Evolutionary conservation across 1,140 invertebrate species (phyloP).

Genomic region (Melitaea cinxia): DNA sequence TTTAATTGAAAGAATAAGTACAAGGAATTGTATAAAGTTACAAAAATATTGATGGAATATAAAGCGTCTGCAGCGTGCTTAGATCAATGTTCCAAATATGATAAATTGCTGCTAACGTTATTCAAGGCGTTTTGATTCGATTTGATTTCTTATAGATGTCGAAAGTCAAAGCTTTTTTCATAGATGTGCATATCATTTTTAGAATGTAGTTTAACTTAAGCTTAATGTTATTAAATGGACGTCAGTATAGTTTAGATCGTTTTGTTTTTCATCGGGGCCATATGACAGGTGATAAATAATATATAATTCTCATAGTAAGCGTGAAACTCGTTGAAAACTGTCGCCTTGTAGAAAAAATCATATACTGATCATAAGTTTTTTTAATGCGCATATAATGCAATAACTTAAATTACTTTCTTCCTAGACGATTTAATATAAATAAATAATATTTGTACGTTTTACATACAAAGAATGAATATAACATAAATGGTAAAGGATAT

Average conservation of each 20-base stretch:
- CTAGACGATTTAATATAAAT: too few species aligned
- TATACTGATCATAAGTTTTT: too few species aligned
- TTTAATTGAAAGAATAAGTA: neutral
- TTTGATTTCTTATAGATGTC: neutral
- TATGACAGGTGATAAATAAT: slow-evolving; percentile 49
- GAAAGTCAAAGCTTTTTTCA: slow-evolving; percentile 15
- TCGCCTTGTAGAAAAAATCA: too few species aligned
- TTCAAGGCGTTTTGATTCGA: slow-evolving; percentile 18
- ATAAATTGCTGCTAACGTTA: slow-evolving; percentile 14
- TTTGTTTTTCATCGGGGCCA: slow-evolving; percentile 51
- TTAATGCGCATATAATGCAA: too few species aligned
- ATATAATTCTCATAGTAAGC: neutral
- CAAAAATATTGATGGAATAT: neutral
- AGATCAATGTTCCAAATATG: slow-evolving; percentile 8
- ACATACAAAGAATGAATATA: too few species aligned
- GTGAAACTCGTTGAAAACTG: too few species aligned
- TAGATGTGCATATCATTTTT: slow-evolving; percentile 52
- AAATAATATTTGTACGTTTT: too few species aligned
- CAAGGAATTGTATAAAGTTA: neutral
- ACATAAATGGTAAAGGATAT: too few species aligned
- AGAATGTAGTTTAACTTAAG: slow-evolving; percentile 35
- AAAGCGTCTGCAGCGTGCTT: slow-evolving; percentile 6
- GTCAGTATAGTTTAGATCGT: slow-evolving; percentile 32
- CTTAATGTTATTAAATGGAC: slow-evolving; percentile 23
- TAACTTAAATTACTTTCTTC: too few species aligned